phyloP scores from a whole-genome alignment of 1,140 invertebrate species.

The Trichonephila clavipes region DNA sequence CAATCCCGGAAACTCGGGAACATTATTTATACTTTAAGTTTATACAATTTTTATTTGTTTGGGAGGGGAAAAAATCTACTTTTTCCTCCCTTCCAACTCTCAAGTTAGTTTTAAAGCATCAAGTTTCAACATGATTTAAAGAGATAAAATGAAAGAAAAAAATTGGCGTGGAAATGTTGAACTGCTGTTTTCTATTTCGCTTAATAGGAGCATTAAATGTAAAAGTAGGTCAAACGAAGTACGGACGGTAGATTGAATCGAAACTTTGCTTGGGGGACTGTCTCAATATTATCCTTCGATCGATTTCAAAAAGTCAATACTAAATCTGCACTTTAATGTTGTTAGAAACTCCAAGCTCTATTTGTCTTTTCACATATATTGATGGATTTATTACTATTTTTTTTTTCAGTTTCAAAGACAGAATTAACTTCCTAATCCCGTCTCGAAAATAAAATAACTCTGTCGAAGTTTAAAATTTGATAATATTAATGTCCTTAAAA shows the following conservation, averaged over 20 bases:
- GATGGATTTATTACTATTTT: too few relatives aligned
- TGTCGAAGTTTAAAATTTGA: too few relatives aligned
- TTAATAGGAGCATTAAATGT: constrained; percentile 59
- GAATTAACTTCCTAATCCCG: too few relatives aligned
- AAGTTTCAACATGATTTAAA: constrained; percentile 46
- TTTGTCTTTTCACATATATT: too few relatives aligned
- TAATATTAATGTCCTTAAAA: too few relatives aligned
- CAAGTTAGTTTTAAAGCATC: constrained; percentile 32
- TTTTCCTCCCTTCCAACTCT: neutral
- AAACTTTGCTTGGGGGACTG: neutral
- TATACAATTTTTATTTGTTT: constrained; percentile 26
- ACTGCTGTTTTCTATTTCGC: constrained; percentile 53
- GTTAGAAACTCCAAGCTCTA: too few relatives aligned
- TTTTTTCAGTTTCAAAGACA: too few relatives aligned
- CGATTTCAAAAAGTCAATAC: neutral
- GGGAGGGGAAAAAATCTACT: neutral
- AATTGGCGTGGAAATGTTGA: constrained; percentile 10
- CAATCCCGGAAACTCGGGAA: neutral
- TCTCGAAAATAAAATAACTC: too few relatives aligned
- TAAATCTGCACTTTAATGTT: neutral
- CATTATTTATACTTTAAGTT: constrained; percentile 32
- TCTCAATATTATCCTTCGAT: neutral
- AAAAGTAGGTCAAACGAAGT: constrained; percentile 55
- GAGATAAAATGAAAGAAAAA: constrained; percentile 3
- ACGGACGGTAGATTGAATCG: constrained; percentile 27